phyloP scores from a whole-genome alignment of 2,113 vertebrate species.

The Petrocephalus microphthalmus region DNA sequence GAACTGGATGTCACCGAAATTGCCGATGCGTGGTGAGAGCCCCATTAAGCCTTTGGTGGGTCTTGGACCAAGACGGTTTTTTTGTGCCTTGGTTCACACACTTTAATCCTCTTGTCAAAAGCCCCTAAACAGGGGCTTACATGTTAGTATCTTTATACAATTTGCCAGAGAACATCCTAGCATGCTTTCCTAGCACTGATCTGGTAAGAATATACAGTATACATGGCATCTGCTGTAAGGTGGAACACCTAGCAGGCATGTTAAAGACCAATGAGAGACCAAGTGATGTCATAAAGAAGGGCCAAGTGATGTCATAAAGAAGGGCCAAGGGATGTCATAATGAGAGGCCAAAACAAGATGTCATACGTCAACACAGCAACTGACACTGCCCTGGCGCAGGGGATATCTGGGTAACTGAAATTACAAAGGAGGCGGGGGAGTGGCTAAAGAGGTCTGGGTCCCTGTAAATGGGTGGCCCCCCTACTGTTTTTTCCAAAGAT shows the following conservation, averaged over 20 bases:
- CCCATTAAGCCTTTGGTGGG: neutral
- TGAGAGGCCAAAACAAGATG: too few relatives aligned
- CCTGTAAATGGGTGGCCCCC: constrained; percentile 22
- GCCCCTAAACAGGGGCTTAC: neutral
- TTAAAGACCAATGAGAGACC: neutral
- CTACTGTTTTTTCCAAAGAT: constrained; percentile 47
- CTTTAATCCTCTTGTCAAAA: neutral
- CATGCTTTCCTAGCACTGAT: neutral
- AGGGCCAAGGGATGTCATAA: neutral
- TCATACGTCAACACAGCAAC: neutral
- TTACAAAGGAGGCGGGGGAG: constrained; percentile 41
- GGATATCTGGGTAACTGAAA: constrained; percentile 17
- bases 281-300: neutral
- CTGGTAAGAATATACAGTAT: neutral
- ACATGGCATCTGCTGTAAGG: neutral
- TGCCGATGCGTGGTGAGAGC: neutral
- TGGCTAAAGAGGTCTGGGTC: too few relatives aligned
- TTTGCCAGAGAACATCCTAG: neutral
- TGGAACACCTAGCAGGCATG: neutral
- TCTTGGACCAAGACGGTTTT: neutral
- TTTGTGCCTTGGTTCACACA: neutral
- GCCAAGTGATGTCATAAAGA: neutral
- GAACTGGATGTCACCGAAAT: neutral
- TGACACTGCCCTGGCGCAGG: neutral
- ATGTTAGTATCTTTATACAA: neutral